Evolutionary conservation across 2,113 vertebrate genomes (phyloP).

Genomic region (Spermophilus dauricus): DNA sequence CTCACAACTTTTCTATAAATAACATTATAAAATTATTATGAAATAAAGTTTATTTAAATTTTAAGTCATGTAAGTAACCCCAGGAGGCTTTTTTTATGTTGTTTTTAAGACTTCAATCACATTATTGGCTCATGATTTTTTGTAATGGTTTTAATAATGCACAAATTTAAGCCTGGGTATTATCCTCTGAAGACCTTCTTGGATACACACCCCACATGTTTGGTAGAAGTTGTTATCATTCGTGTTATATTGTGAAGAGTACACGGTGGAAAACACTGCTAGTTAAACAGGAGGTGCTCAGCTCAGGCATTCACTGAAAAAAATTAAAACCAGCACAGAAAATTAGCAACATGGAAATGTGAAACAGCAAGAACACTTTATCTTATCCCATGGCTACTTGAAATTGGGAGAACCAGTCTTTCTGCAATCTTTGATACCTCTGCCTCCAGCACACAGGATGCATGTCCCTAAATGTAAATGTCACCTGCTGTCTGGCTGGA

Average conservation of each 20-base stretch:
- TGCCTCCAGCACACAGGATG: too few relatives aligned
- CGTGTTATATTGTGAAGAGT: neutral
- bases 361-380: neutral
- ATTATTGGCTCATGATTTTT: neutral
- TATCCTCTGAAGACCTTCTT: neutral
- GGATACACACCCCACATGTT: neutral
- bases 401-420: neutral
- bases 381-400: too few relatives aligned
- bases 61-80: neutral
- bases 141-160: neutral
- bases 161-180: neutral
- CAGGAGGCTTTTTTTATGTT: neutral
- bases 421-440: too few relatives aligned
- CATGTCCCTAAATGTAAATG: accelerated
- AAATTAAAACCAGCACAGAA: neutral
- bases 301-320: neutral
- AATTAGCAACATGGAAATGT: neutral
- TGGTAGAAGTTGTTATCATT: neutral
- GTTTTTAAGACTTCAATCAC: neutral
- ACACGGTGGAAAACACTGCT: accelerated
- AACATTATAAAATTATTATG: neutral
- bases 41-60: too few relatives aligned
- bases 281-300: too few relatives aligned
- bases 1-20: neutral
- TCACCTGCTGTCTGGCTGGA: accelerated